Percentiles rank a stretch among this genome's conserved stretches.
Conservation (phyloP, 2,113 vertebrate species). For the Cyanoderma ruficeps region DNA sequence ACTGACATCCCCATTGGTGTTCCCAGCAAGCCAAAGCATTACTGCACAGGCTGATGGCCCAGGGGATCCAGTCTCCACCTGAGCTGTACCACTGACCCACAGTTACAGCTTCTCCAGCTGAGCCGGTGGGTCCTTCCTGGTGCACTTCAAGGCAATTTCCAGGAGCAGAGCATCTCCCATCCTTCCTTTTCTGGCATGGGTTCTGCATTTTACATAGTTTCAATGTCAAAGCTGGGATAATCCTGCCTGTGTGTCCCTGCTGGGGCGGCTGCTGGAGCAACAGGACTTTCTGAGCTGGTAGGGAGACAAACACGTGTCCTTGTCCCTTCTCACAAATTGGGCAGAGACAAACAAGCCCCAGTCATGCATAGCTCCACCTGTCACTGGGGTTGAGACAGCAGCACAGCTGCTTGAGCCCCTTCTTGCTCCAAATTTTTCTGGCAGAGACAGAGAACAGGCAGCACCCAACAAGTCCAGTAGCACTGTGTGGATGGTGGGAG, state of each 20-base stretch:
- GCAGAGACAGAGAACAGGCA: neutral
- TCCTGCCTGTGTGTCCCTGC: neutral
- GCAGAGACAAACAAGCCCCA: neutral
- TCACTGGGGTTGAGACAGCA: neutral
- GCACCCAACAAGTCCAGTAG: neutral
- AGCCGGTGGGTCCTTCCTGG: neutral
- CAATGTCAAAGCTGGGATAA: neutral
- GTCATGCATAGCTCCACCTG: neutral
- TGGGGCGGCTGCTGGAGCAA: neutral
- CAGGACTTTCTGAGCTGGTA: neutral
- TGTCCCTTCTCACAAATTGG: neutral
- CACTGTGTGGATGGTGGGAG: fast-evolving
- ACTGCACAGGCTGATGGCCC: neutral
- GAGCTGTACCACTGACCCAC: neutral
- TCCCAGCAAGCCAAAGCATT: neutral
- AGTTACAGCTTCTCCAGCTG: neutral
- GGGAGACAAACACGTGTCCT: neutral
- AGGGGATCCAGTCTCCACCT: neutral
- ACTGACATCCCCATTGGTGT: fast-evolving
- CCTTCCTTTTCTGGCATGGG: neutral
- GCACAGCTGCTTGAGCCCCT: neutral
- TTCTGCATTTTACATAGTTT: neutral
- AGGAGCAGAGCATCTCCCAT: neutral
- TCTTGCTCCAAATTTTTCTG: neutral
- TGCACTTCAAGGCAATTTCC: neutral